These are phyloP conservation scores for Eunapius fragilis DNA, from an alignment of 37 sponge, comb jelly and placozoan genomes.

Conservation along the genomic window DNA sequence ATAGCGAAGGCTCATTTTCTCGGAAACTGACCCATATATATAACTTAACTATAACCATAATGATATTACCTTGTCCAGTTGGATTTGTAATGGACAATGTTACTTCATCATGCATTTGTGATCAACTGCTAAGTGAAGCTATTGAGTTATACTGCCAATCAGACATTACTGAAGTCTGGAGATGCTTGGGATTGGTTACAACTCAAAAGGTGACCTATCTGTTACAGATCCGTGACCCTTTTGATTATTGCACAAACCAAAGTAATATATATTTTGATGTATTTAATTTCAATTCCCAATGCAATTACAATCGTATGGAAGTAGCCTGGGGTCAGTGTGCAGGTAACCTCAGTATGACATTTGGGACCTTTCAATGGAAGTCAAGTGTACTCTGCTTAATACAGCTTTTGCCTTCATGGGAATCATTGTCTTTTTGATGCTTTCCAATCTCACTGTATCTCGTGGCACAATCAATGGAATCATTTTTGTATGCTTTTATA, in stretches of 20 bases:
- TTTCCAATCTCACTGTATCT: constrained; percentile 30
- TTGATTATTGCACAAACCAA: constrained; percentile 4
- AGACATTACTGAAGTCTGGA: background rate
- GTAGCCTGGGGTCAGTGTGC: constrained; percentile 37
- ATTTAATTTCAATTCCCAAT: constrained; percentile 17
- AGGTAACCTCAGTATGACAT: constrained; percentile 5
- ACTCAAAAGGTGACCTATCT: background rate
- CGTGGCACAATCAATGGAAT: constrained; percentile 41
- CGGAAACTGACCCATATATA: background rate
- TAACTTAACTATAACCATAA: too few species aligned
- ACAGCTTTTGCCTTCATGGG: constrained; percentile 11
- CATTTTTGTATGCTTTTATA: constrained; percentile 52
- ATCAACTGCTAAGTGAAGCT: background rate
- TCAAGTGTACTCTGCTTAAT: background rate
- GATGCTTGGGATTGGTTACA: background rate
- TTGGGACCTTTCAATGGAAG: constrained; percentile 27
- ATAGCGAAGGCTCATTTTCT: too few species aligned
- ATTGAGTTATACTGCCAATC: background rate
- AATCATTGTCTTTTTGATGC: constrained; percentile 21
- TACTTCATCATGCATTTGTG: too few species aligned
- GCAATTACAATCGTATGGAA: constrained; percentile 18
- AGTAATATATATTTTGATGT: background rate
- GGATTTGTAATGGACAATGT: too few species aligned
- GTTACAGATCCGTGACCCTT: constrained; percentile 5
- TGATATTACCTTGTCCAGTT: too few species aligned